Base-by-base conservation (phyloP, 2,113 vertebrate species). In the Pteropus alecto region DNA sequence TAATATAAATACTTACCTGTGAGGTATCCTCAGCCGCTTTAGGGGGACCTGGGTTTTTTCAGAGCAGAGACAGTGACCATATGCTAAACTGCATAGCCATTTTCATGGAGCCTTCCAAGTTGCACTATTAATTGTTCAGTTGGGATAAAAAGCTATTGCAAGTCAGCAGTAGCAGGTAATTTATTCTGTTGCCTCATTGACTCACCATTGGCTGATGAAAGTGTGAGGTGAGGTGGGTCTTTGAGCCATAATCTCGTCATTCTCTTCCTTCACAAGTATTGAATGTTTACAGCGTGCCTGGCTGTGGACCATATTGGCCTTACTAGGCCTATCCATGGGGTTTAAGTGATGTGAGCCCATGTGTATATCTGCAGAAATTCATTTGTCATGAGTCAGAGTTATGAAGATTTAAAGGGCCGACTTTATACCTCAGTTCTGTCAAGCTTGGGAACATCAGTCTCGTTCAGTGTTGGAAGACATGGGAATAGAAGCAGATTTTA, bases 61-160 rank as follows among this genome's bases (percentile, higher is more conserved):
- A 43, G 58, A 35, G 41, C 76, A 63, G 5, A 92, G 16, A 38
- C 43, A 41, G 14, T 82, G 58, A 92, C 76, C 7, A 0, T 10
- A 9, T 26, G 6, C 38, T 71, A 19, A 77, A 2, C 51, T 48
- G 78, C 28, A 14, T 58, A 33, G 48, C 9, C 48, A 11, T 65
- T 41, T 91, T 81, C 38, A 19, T n/a, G 22, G 18, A 87, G 24
- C 30, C 54, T 88, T 91, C 26, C 21, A 88, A 38, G 9, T 54
- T 41, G 13, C 58, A 24, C 19, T 63, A 4, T 63, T n/a, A 93
- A 74, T 65, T 38, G 67, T 56, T 92, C 2, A 10, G 58, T 81
- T 28, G 73, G 67, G 30, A 86, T 77, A 54, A 81, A 95, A 92
- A 91, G 60, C 70, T 61, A 35, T 90, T 94, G 90, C 28, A 74